Evolutionary conservation across 2,113 vertebrate species (phyloP), one percentile per base, ranked within the genome.

Genomic region (Lophius piscatorius): DNA sequence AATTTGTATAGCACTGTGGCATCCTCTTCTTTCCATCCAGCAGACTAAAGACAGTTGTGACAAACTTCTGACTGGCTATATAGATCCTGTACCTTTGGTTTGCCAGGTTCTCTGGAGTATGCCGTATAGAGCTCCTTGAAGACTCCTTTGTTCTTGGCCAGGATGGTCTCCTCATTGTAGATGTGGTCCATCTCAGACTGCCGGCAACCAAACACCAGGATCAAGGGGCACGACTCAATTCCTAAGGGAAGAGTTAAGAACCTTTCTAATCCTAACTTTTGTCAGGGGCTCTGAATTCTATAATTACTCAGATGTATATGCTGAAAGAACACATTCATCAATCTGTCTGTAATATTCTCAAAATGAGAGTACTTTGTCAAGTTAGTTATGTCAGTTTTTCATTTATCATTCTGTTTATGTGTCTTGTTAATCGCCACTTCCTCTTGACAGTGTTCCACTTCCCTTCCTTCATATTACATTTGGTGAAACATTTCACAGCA

Each of bases 131-230:
- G 92, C 77, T 98, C 96, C 87, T 94, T 89, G 91, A 99, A 98
- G 74, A 97, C 93, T 0, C 92, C 92, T 50, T 94, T 94, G 89
- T 90, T 93, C 89, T 94, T 96, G 84, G 95, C 95, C 81, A 95
- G 93, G 26, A 95, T 89, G 1, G 97, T 93, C 86, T 99, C 97
- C 51, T 98, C 96, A 72, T 91, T 93, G 89, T 99, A 99, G 82
- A 99, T 98, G 88, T 98, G 97, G 64, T 99, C 97, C 0, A 95
- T 94, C 86, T 95, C 93, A 58, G 96, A 94, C 70, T 98, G 94
- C 18, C 97, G 94, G 80, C 97, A 99, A 50, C 97, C 97, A 13
- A 99, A 99, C 14, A 99, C 95, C 86, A 99, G 90, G 52, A 93
- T 85, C 97, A 99, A 98, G 34, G 96, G 95, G 71, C 94, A 93